These are phyloP conservation scores for Luperina nickerlii DNA, from an alignment of 2,888 invertebrate genomes.

Conservation along the genomic window DNA sequence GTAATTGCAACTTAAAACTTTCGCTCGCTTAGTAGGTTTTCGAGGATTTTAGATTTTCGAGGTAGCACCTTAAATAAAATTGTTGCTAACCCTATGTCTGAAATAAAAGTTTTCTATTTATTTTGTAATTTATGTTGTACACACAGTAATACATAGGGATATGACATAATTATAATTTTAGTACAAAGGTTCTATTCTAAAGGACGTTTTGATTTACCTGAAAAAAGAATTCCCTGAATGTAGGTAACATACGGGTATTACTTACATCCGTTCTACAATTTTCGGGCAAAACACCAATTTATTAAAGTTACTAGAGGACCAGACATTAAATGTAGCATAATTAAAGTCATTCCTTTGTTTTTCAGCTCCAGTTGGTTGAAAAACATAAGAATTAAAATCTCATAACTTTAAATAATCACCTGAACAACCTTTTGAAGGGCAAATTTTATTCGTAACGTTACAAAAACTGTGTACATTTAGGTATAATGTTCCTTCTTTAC, in stretches of 20 bases:
- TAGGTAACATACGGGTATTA: not conserved
- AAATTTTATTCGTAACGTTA: slow-evolving; percentile 61
- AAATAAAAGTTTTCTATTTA: too few species aligned
- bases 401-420: slow-evolving; percentile 35
- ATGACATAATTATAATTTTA: too few species aligned
- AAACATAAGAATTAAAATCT: slow-evolving; percentile 14
- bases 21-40: too few species aligned
- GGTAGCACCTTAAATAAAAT: too few species aligned
- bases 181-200: too few species aligned
- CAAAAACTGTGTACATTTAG: slow-evolving; percentile 59
- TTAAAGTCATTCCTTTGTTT: slow-evolving; percentile 11
- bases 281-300: not conserved
- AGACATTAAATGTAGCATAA: slow-evolving; percentile 14
- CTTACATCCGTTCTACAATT: not conserved
- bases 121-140: too few species aligned
- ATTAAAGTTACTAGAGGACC: not conserved
- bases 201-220: not conserved
- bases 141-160: too few species aligned
- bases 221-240: not conserved
- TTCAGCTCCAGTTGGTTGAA: not conserved
- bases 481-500: slow-evolving; percentile 67
- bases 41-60: too few species aligned
- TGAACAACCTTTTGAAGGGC: slow-evolving; percentile 43
- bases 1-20: too few species aligned
- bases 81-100: too few species aligned